Percentiles rank a stretch among this genome's conserved stretches.
These are phyloP conservation scores for Anniella stebbinsi DNA, from an alignment of 2,797 vertebrate genomes.

Conservation along the genomic window DNA sequence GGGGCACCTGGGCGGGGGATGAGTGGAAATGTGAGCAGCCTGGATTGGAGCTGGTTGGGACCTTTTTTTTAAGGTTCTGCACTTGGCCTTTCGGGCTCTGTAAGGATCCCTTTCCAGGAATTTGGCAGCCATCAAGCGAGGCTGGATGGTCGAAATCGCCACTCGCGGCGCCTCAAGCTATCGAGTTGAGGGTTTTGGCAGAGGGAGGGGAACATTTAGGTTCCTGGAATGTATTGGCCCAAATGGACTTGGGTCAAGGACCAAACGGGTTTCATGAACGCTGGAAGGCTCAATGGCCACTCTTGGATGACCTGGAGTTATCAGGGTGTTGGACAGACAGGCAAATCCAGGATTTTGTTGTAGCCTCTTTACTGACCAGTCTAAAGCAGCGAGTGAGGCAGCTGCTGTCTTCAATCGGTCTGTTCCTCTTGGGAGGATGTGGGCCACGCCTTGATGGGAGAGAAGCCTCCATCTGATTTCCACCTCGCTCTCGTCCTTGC, in stretches of 20 bases:
- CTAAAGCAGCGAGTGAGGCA: too few relatives aligned
- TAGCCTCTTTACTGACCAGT: not conserved
- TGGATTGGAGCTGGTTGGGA: not conserved
- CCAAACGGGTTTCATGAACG: not conserved
- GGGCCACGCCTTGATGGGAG: not conserved
- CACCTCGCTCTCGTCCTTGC: too few relatives aligned
- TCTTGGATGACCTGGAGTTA: not conserved
- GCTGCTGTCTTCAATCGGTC: too few relatives aligned
- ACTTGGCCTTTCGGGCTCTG: not conserved
- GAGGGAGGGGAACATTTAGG: slow-evolving; percentile 37
- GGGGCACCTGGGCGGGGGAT: accelerated
- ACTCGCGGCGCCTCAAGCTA: not conserved
- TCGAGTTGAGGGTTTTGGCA: slow-evolving; percentile 46
- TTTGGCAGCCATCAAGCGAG: not conserved
- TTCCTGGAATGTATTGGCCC: too few relatives aligned
- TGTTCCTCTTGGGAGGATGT: not conserved
- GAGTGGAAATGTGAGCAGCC: not conserved
- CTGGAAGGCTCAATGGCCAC: not conserved
- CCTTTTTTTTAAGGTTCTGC: too few relatives aligned
- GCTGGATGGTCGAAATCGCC: not conserved
- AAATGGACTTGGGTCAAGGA: too few relatives aligned
- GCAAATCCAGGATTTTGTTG: not conserved
- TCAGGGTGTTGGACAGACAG: not conserved
- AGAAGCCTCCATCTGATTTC: too few relatives aligned
- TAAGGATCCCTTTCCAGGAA: too few relatives aligned